These are phyloP conservation scores for Okapia johnstoni DNA, from an alignment of 2,113 vertebrate genomes.

Conservation along the genomic window DNA sequence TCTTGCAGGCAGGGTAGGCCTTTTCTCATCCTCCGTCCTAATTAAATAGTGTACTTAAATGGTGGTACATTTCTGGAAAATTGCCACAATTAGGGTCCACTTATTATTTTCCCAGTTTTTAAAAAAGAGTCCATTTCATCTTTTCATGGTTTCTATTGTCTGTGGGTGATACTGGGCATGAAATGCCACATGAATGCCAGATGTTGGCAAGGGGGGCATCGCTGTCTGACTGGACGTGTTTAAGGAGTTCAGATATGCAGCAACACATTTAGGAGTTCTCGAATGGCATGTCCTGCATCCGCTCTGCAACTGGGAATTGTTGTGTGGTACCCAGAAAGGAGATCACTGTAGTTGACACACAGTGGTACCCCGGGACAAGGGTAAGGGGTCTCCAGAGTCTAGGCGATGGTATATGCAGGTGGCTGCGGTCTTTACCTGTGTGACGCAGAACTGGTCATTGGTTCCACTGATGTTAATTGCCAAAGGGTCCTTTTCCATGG, in stretches of 20 bases:
- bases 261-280: neutral
- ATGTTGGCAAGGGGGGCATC: neutral
- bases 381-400: neutral
- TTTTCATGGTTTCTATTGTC: neutral
- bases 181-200: no score
- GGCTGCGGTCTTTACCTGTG: neutral
- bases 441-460: neutral
- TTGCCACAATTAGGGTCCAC: neutral
- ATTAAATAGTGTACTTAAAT: neutral
- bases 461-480: neutral
- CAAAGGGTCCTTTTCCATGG: neutral
- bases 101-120: neutral
- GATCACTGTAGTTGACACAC: neutral
- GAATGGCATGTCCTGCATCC: rapidly evolving
- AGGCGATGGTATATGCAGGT: neutral
- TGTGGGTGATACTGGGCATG: neutral
- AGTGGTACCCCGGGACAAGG: neutral
- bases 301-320: neutral
- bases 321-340: neutral
- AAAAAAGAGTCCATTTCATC: neutral
- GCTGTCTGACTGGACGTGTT: neutral
- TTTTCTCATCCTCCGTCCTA: neutral
- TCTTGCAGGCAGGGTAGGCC: neutral
- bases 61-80: neutral
- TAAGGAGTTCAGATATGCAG: neutral